Conservation (phyloP, 2,113 vertebrate species). For the Pitta sordida region DNA sequence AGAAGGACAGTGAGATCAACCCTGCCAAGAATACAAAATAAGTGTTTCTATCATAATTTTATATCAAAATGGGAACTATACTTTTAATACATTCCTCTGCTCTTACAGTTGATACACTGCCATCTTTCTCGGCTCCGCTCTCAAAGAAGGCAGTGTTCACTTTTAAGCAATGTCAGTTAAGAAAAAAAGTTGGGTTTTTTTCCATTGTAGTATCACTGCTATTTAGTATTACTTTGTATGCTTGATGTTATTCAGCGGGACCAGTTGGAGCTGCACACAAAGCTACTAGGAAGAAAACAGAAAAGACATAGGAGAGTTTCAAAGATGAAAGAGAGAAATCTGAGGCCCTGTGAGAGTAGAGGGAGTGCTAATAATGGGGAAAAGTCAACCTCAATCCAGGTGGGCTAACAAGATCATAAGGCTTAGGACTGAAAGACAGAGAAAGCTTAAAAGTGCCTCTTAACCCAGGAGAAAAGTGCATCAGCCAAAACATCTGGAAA, state of each 20-base stretch:
- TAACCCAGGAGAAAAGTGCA: neutral
- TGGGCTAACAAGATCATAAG: neutral
- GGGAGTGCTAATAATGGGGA: neutral
- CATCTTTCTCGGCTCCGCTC: neutral
- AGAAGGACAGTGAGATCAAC: neutral
- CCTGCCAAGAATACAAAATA: neutral
- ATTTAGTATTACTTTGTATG: neutral
- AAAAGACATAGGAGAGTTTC: neutral
- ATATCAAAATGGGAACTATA: neutral
- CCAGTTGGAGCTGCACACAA: neutral
- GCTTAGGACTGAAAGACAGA: neutral
- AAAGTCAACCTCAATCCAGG: neutral
- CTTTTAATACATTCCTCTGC: neutral
- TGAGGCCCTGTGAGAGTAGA: neutral
- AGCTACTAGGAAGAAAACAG: neutral
- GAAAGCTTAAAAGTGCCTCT: neutral
- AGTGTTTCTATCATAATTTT: neutral
- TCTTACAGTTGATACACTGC: neutral
- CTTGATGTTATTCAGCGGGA: neutral
- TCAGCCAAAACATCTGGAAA: neutral
- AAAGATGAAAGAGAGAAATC: neutral
- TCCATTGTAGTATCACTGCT: neutral
- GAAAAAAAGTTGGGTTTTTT: neutral
- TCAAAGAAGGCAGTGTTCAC: neutral
- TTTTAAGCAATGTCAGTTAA: neutral